Evolutionary conservation across 1,140 invertebrate genomes (phyloP), one percentile per base, ranked within the genome.

Genomic region (Goniozus legneri): DNA sequence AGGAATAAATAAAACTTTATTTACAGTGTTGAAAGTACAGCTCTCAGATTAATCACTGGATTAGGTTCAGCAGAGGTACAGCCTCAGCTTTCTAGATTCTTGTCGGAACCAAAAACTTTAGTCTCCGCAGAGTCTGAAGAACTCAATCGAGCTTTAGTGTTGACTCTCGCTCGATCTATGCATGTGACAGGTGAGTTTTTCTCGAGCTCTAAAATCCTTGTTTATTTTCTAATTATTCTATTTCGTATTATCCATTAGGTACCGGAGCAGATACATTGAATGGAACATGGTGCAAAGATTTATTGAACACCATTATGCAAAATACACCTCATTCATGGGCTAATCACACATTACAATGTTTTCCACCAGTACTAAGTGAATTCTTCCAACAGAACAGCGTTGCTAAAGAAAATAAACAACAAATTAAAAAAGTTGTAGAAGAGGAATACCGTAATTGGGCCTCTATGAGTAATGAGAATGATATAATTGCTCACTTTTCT

Each of bases 391-490:
- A 91, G 65, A 91, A 91, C 69, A 84, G 82, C 52, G 82, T 89
- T n/a, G 82, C 85, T 0, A 85, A 88, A 62, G 93, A 96, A 65
- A 92, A 94, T 60, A 95, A 95, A 62, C 87, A 89, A 61, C 81
- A 92, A 47, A 76, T 97, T 0, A 95, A 92, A 65, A 92, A 91
- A 74, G 89, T 89, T 1, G 91, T 95, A 0, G 92, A 96, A 61
- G 92, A 95, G 62, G 95, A 97, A 63, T 97, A 95, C 62, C 79
- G 92, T 33, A 97, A 95, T 67, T 97, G 94, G 93, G 88, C 89
- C 32, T 93, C 91, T 0, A 97, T 97, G 92, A 93, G 85, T 16
- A 96, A 95, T 73, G 95, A 97, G 67, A 93, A 92, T 65, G 94
- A 97, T 66, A 93, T 96, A 10, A 93, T 97, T 54, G 84, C 91